phyloP scores from a whole-genome alignment of 2,797 vertebrate genomes.

The Calcarius lapponicus region DNA sequence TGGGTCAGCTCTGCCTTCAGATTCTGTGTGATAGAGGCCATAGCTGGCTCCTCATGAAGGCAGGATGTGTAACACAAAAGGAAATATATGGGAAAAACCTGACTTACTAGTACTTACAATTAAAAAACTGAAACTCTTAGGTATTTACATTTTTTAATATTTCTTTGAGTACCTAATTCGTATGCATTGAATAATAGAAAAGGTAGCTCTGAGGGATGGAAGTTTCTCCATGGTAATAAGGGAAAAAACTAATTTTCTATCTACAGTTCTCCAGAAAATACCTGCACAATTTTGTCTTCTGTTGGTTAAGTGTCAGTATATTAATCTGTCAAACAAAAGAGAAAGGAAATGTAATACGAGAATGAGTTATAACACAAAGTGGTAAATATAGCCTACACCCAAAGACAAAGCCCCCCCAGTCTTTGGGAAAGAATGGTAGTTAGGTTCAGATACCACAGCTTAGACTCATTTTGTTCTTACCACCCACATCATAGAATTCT shows the following conservation, averaged over 20 bases:
- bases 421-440: not conserved
- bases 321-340: not conserved
- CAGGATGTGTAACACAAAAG: not conserved
- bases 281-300: not conserved
- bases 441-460: not conserved
- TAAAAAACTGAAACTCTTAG: not conserved
- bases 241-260: not conserved
- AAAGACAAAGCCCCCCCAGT: not conserved
- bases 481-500: not conserved
- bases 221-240: not conserved
- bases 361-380: not conserved
- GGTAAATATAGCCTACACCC: not conserved
- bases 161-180: not conserved
- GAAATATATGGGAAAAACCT: not conserved
- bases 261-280: not conserved
- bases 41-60: not conserved
- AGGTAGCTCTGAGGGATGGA: not conserved
- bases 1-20: accelerated
- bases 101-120: not conserved
- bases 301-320: not conserved
- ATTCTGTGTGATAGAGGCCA: not conserved
- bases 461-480: not conserved
- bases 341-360: not conserved
- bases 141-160: not conserved
- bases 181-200: not conserved